phyloP scores from a whole-genome alignment of 2,113 vertebrate genomes.

The Phylloscopus trochilus region DNA sequence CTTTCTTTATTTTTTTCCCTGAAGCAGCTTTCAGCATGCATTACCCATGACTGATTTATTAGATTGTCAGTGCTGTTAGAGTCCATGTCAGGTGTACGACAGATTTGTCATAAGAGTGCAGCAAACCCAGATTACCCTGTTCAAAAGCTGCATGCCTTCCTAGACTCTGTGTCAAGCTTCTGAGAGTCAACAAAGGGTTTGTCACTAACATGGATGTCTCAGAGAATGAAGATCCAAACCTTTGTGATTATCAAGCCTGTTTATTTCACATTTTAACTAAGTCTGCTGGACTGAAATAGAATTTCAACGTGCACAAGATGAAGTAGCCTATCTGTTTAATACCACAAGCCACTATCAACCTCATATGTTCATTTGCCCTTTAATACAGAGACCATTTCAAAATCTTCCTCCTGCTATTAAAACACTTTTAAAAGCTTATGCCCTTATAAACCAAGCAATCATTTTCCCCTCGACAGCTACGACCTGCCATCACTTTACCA shows the following conservation, averaged over 20 bases:
- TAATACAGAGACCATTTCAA: constrained; percentile 12
- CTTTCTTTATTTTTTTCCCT: neutral
- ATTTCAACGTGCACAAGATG: neutral
- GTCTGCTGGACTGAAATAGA: neutral
- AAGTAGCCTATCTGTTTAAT: constrained; percentile 5
- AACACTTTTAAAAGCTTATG: constrained; percentile 21
- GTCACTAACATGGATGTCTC: neutral
- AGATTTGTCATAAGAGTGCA: neutral
- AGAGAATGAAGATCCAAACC: neutral
- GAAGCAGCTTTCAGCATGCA: neutral
- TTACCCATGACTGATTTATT: constrained; percentile 36
- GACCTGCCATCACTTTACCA: neutral
- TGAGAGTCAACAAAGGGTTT: neutral
- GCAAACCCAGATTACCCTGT: neutral
- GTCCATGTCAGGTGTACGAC: neutral
- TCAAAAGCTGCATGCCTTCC: neutral
- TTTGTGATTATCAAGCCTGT: neutral
- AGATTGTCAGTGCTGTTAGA: neutral
- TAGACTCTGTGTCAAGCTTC: neutral
- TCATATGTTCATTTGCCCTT: neutral
- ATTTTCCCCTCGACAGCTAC: neutral
- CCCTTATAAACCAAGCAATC: constrained; percentile 13
- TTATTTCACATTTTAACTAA: constrained; percentile 16
- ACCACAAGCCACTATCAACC: neutral
- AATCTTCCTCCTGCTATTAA: constrained; percentile 37